These are phyloP conservation scores for Anthonomus grandis DNA, from an alignment of 1,140 invertebrate genomes.

Conservation along the genomic window DNA sequence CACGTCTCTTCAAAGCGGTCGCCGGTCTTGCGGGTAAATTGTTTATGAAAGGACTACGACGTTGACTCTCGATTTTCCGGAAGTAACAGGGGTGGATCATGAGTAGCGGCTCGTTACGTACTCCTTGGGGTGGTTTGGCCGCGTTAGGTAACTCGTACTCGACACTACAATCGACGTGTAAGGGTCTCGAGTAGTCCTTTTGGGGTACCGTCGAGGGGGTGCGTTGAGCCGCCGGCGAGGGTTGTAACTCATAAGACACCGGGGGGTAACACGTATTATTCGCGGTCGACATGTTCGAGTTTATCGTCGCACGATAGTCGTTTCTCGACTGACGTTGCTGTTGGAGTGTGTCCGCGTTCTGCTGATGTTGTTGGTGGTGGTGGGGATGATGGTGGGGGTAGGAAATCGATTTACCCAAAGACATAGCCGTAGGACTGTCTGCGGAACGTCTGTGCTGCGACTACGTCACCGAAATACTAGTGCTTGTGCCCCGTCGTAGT, in stretches of 20 bases:
- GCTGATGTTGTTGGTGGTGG: conserved; percentile 18
- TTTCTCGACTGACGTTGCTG: conserved; percentile 42
- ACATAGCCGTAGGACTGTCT: conserved; percentile 40
- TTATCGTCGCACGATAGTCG: conserved; percentile 35
- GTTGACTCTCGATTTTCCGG: conserved; percentile 71
- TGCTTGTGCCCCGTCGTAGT: too few relatives aligned
- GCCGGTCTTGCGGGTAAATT: conserved; percentile 57
- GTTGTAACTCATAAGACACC: conserved; percentile 41
- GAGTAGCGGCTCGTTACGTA: conserved; percentile 69
- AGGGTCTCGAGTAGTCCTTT: conserved; percentile 73
- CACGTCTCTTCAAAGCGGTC: conserved; percentile 42
- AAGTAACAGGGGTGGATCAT: conserved; percentile 87
- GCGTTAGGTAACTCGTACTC: conserved; percentile 80
- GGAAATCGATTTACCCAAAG: conserved; percentile 47
- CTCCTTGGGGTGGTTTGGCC: conserved; percentile 74
- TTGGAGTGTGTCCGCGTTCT: conserved; percentile 14
- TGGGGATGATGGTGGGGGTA: conserved; percentile 41
- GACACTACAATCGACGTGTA: conserved; percentile 80
- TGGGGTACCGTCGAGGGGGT: conserved; percentile 48
- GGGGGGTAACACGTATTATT: conserved; percentile 46
- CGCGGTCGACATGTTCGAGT: conserved; percentile 34
- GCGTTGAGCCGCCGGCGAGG: conserved; percentile 33
- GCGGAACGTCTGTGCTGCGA: conserved; percentile 41
- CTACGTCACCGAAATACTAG: conserved; percentile 37
- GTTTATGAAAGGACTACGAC: conserved; percentile 71